These are phyloP conservation scores for Ferrisia virgata DNA, from an alignment of 2,888 invertebrate species.

Conservation along the genomic window DNA sequence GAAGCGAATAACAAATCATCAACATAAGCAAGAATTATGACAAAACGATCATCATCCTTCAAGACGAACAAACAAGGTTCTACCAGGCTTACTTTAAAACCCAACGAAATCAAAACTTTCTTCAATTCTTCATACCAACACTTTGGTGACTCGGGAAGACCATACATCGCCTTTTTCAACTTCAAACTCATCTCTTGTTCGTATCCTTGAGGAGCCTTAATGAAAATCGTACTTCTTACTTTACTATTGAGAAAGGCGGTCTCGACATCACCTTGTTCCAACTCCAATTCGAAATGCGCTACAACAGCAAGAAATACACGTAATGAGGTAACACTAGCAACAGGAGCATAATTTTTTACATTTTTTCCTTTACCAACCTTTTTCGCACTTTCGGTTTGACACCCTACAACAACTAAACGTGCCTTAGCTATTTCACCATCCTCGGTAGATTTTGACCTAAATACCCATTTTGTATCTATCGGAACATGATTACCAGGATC, in stretches of 20 bases:
- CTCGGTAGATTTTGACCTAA: conserved; percentile 36
- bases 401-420: conserved; percentile 39
- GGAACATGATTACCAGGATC: background rate
- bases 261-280: background rate
- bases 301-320: background rate
- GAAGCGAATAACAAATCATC: background rate
- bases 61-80: background rate
- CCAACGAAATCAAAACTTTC: background rate
- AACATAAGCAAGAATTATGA: background rate
- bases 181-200: background rate
- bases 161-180: background rate
- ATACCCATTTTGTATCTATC: conserved; percentile 47
- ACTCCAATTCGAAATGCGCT: background rate
- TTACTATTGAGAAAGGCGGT: conserved; percentile 13
- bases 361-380: background rate
- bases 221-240: background rate
- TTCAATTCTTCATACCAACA: conserved; percentile 35
- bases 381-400: too few species aligned
- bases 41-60: background rate
- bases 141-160: background rate
- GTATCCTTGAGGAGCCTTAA: background rate
- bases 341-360: background rate
- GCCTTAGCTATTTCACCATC: background rate
- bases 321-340: background rate
- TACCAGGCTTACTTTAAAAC: background rate